phyloP scores from a whole-genome alignment of 2,797 vertebrate genomes.

The Linurgus olivaceus region DNA sequence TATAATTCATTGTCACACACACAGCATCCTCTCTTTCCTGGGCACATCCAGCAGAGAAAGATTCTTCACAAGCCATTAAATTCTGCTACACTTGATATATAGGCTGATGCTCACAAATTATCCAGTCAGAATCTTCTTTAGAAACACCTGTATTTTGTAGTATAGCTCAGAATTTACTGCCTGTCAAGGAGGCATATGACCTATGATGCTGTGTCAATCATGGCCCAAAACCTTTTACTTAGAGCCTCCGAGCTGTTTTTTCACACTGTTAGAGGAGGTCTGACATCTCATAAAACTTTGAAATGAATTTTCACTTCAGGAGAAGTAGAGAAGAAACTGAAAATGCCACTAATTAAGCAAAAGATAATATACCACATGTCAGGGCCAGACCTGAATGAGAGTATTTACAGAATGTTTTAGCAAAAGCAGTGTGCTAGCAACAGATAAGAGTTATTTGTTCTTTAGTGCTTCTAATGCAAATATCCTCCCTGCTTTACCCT shows the following conservation, averaged over 20 bases:
- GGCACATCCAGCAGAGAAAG: constrained; percentile 14
- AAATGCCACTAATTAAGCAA: constrained; percentile 35
- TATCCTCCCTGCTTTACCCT: not conserved
- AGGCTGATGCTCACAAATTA: constrained; percentile 60
- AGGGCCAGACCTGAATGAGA: not conserved
- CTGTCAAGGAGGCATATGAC: constrained; percentile 49
- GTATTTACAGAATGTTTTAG: constrained; percentile 24
- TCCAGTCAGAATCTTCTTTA: constrained; percentile 41
- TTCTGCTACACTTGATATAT: constrained; percentile 53
- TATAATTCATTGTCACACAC: constrained; percentile 53
- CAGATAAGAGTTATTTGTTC: not conserved
- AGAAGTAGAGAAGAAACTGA: not conserved
- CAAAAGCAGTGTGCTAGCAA: not conserved
- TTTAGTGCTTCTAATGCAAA: not conserved
- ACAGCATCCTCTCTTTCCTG: constrained; percentile 4
- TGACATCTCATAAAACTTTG: constrained; percentile 68
- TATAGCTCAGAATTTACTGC: constrained; percentile 57
- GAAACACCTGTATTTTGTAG: constrained; percentile 67
- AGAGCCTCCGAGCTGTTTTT: constrained; percentile 26
- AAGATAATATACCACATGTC: constrained; percentile 1
- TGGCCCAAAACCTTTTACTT: constrained; percentile 49
- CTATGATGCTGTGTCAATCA: constrained; percentile 55
- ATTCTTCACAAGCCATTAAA: constrained; percentile 8
- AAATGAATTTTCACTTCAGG: constrained; percentile 33
- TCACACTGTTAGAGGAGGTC: constrained; percentile 51